Evolutionary conservation across 2,113 vertebrate species (phyloP).

Genomic region (Mesitornis unicolor): DNA sequence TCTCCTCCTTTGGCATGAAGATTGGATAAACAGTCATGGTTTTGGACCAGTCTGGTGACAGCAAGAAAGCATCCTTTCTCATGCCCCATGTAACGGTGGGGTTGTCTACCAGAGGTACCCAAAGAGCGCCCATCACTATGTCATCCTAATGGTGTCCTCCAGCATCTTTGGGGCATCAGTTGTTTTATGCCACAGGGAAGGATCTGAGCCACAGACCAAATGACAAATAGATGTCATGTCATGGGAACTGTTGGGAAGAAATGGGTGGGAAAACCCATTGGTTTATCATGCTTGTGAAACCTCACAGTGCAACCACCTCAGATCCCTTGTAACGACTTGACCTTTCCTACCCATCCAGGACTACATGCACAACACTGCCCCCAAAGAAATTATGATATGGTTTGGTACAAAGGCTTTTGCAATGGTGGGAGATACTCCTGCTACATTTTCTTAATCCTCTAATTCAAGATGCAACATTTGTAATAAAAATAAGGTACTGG

Average conservation of each 20-base stretch:
- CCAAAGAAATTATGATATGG: background rate
- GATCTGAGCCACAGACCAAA: background rate
- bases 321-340: background rate
- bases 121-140: background rate
- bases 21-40: background rate
- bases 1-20: background rate
- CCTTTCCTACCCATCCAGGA: background rate
- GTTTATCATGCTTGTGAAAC: background rate
- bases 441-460: background rate
- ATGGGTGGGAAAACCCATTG: background rate
- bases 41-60: background rate
- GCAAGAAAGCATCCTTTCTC: background rate
- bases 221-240: background rate
- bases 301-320: background rate
- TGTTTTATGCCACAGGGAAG: background rate
- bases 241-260: background rate
- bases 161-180: background rate
- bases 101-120: background rate
- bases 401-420: background rate
- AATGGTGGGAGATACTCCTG: background rate
- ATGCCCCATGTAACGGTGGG: fast-evolving
- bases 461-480: background rate
- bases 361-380: background rate
- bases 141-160: background rate
- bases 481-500: background rate